Evolutionary conservation across 2,888 invertebrate species (phyloP).

Genomic region (Sphaeridia pumilis): DNA sequence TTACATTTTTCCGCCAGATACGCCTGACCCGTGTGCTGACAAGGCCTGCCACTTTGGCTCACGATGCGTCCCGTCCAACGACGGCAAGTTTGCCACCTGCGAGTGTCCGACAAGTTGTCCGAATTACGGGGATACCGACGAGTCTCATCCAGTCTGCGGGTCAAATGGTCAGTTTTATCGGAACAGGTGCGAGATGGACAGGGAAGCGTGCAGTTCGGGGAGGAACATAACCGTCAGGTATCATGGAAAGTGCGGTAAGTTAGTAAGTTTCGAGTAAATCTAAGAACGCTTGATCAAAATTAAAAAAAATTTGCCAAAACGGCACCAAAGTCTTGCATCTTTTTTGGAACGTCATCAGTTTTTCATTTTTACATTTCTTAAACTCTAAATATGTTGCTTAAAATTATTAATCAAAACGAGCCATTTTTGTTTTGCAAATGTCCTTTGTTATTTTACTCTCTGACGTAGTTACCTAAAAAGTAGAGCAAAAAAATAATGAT

Average conservation of each 20-base stretch:
- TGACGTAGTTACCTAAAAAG: too few species aligned
- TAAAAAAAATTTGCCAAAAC: too few species aligned
- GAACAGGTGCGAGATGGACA: slow-evolving; percentile 71
- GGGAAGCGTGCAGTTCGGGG: slow-evolving; percentile 61
- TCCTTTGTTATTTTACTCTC: too few species aligned
- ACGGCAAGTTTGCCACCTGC: slow-evolving; percentile 33
- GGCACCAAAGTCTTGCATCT: too few species aligned
- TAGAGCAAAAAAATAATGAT: too few species aligned
- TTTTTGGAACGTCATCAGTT: too few species aligned
- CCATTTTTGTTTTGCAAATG: too few species aligned
- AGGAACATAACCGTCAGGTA: slow-evolving; percentile 68
- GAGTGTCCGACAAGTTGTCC: slow-evolving; percentile 53
- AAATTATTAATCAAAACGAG: too few species aligned
- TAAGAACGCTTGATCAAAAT: neutral
- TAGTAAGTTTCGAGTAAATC: neutral
- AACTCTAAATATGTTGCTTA: too few species aligned
- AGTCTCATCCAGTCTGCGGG: slow-evolving; percentile 64
- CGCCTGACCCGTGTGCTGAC: slow-evolving; percentile 58
- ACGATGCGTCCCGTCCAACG: slow-evolving; percentile 46
- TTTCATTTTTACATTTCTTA: too few species aligned
- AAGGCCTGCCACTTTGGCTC: slow-evolving; percentile 58
- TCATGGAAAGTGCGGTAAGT: slow-evolving; percentile 75
- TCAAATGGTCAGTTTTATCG: slow-evolving; percentile 46
- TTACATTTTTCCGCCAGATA: slow-evolving; percentile 48
- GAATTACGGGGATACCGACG: slow-evolving; percentile 69